Percentiles rank a stretch among this genome's conserved stretches.
phyloP scores from a whole-genome alignment of 2,797 vertebrate genomes.

The Tapera naevia region DNA sequence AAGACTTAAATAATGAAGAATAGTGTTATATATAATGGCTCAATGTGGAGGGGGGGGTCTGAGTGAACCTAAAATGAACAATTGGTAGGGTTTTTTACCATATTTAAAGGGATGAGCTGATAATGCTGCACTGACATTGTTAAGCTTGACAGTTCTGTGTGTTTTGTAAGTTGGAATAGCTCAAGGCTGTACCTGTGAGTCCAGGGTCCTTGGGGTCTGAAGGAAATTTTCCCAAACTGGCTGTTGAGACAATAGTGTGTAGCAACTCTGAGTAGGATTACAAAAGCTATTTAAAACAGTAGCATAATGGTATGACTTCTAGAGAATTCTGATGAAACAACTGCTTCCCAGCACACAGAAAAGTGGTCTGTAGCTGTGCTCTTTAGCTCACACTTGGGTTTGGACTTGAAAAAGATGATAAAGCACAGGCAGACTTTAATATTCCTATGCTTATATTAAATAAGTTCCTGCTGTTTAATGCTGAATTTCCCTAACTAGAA shows the following conservation, averaged over 20 bases:
- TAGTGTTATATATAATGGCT: not conserved
- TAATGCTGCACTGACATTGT: not conserved
- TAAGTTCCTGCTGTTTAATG: not conserved
- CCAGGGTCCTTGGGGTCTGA: not conserved
- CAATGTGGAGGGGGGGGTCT: not conserved
- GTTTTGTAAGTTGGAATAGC: not conserved
- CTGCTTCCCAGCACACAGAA: not conserved
- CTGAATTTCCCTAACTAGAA: not conserved
- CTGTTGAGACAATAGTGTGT: accelerated
- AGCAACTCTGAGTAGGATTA: accelerated
- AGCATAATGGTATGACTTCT: not conserved
- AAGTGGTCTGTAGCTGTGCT: accelerated
- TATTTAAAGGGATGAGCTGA: not conserved
- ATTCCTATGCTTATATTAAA: not conserved
- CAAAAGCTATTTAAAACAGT: not conserved
- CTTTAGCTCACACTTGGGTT: not conserved
- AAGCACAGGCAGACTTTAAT: not conserved
- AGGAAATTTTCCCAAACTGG: not conserved
- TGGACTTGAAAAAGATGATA: not conserved
- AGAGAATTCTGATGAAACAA: not conserved
- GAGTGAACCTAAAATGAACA: not conserved
- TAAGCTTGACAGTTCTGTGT: accelerated
- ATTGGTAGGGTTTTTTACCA: not conserved
- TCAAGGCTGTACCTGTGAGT: accelerated
- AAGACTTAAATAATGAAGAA: not conserved